Evolutionary conservation across 2,888 invertebrate species (phyloP), one percentile per base, ranked within the genome.

Genomic region (Polymixis lichenea): DNA sequence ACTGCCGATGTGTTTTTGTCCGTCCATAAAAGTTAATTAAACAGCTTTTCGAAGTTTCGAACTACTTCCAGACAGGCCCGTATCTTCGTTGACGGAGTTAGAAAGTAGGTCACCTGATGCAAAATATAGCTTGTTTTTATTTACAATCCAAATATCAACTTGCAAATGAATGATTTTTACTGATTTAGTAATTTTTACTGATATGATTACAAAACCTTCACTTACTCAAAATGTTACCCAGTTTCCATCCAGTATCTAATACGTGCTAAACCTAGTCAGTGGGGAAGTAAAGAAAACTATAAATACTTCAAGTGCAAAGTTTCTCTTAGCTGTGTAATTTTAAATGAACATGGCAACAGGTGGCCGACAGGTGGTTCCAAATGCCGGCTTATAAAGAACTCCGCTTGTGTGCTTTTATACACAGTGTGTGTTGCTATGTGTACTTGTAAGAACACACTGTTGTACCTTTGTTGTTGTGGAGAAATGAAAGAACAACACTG

Each of bases 271-370:
- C 19, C 25, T 60, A 69, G 38, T 43, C 7, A 32, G 11, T 19
- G n/a, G 9, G 46, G 53, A 73, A 38, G 25, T 62, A 74, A 67
- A 58, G 38, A 76, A 80, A 86, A 87, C 22, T 58, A 66, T 58
- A 62, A 67, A 73, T 72, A 65, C 62, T 66, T 77, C 25, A 78
- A 71, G 51, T 67, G 74, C 71, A 69, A 79, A 82, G 32, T 75
- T 82, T 60, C 67, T 60, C 70, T 22, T 66, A 15, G n/a, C 49
- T 73, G 70, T 65, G 69, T 74, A 78, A 87, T 80, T 87, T 87
- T 72, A 83, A 88, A 85, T 79, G 73, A 75, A 22, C 8, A 9
- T 46, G 19, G 32, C 87, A 87, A 87, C 87, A 87, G 83, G 87
- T 87, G 70, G 58, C 22, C 81, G 67, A 78, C 87, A 87, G 81